These are phyloP conservation scores for Poecilus cupreus DNA, from an alignment of 2,888 invertebrate genomes.

Conservation along the genomic window DNA sequence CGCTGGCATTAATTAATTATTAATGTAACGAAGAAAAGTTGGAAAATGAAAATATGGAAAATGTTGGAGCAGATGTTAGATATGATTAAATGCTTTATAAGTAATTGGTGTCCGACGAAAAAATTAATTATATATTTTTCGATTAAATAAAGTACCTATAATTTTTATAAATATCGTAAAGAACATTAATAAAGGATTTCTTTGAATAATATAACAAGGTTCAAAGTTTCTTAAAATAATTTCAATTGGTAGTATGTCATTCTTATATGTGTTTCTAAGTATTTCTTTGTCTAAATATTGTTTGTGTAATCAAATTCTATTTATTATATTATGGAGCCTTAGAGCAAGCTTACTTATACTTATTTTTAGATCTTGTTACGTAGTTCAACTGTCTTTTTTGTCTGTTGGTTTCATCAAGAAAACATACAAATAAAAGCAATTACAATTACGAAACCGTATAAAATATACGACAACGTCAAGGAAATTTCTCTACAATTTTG, in stretches of 20 bases:
- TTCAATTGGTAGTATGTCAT: no score
- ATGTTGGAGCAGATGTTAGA: neutral
- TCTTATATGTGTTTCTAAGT: no score
- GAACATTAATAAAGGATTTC: no score
- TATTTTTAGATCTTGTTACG: conserved; percentile 26
- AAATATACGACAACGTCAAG: neutral
- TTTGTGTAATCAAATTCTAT: no score
- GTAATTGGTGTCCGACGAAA: conserved; percentile 4
- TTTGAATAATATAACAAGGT: no score
- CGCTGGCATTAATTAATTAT: neutral
- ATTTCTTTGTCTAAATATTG: no score
- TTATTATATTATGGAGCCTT: neutral
- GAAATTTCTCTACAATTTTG: neutral
- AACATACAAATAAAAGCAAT: conserved; percentile 23
- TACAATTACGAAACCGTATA: conserved; percentile 24
- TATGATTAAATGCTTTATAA: conserved; percentile 2
- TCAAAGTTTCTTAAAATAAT: no score
- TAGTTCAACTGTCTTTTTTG: neutral
- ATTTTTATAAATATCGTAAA: no score
- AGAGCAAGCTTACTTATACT: neutral
- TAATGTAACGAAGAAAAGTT: neutral
- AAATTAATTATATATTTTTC: neutral
- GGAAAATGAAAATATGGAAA: neutral
- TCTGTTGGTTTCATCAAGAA: neutral
- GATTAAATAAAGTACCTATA: neutral